Percentiles rank a stretch among this genome's conserved stretches.
These are phyloP conservation scores for Battus philenor DNA, from an alignment of 1,140 invertebrate genomes.

Conservation along the genomic window DNA sequence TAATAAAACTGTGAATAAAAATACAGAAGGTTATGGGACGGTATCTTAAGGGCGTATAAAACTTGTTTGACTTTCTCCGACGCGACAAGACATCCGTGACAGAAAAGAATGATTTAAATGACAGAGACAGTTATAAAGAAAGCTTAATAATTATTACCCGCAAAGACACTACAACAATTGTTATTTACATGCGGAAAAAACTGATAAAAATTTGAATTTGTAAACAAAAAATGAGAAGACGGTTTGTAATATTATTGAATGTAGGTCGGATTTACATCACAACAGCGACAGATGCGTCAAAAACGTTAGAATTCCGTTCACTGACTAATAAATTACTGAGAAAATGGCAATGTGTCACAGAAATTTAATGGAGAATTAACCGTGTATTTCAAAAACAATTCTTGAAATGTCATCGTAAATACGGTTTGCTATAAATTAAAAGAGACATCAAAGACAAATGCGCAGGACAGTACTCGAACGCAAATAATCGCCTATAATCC, in stretches of 20 bases:
- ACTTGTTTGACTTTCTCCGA: slow-evolving; percentile 13
- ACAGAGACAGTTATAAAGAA: slow-evolving; percentile 13
- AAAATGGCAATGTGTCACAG: slow-evolving; percentile 6
- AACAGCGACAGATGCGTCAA: background rate
- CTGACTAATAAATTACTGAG: slow-evolving; percentile 6
- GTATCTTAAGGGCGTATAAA: slow-evolving; percentile 6
- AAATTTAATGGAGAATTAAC: slow-evolving; percentile 9
- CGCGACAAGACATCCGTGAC: slow-evolving; percentile 2
- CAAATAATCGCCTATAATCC: slow-evolving; percentile 14
- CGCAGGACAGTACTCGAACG: background rate
- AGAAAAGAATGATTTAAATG: slow-evolving; percentile 6
- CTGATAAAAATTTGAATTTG: too few species aligned
- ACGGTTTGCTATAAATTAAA: slow-evolving; percentile 8
- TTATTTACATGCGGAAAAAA: too few species aligned
- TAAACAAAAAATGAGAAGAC: too few species aligned
- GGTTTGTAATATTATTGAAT: too few species aligned
- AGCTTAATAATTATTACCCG: slow-evolving; percentile 2
- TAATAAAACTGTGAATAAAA: too few species aligned
- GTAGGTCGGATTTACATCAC: too few species aligned
- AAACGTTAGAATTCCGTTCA: background rate
- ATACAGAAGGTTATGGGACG: slow-evolving; percentile 8
- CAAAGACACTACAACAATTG: slow-evolving; percentile 4
- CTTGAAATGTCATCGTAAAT: slow-evolving; percentile 10
- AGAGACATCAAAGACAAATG: slow-evolving; percentile 13
- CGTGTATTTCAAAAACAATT: slow-evolving; percentile 9